Conservation (phyloP, 2,113 vertebrate species). For the Heterotilapia buettikoferi region DNA sequence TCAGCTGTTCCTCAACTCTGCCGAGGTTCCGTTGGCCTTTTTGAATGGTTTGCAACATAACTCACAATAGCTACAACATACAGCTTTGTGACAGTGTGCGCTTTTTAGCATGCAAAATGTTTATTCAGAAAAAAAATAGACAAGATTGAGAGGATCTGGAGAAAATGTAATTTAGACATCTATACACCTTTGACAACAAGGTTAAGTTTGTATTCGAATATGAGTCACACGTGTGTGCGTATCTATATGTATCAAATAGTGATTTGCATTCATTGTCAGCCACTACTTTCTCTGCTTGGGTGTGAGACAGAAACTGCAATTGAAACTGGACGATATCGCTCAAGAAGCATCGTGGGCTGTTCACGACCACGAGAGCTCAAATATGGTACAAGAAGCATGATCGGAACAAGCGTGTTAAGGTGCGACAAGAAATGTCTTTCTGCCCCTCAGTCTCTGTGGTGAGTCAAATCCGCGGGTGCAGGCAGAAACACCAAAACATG, state of each 20-base stretch:
- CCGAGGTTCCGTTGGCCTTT: neutral
- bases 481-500: neutral
- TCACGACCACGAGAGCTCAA: neutral
- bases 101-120: neutral
- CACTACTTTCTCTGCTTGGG: neutral
- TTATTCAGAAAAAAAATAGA: neutral
- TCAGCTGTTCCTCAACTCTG: neutral
- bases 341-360: neutral
- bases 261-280: neutral
- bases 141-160: neutral
- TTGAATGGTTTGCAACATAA: neutral
- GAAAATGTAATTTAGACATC: neutral
- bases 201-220: neutral
- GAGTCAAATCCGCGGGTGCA: neutral
- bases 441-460: neutral
- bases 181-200: neutral
- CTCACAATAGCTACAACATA: neutral
- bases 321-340: neutral
- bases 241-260: neutral
- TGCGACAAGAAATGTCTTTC: neutral
- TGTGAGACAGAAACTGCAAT: neutral
- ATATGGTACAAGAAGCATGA: neutral
- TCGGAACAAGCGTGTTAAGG: neutral
- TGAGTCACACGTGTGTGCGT: neutral
- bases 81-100: neutral